Evolutionary conservation across 2,113 vertebrate species (phyloP).

Genomic region (Barbus barbus): DNA sequence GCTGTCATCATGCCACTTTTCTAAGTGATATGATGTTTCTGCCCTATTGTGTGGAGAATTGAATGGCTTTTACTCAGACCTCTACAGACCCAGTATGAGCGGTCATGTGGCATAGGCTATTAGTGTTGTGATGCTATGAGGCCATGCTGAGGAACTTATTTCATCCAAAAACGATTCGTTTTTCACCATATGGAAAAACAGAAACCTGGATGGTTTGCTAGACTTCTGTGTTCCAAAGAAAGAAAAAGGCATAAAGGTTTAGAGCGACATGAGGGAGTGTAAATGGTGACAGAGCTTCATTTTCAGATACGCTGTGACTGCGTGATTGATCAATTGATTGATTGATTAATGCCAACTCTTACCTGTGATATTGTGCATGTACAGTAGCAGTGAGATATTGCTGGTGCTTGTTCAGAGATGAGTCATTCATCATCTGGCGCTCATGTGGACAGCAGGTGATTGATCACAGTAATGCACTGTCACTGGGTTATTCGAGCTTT

Average conservation of each 20-base stretch:
- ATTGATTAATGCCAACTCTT: background rate
- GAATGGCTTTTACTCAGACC: slow-evolving; percentile 29
- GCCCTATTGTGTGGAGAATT: background rate
- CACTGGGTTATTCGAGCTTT: background rate
- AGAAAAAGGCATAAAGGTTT: background rate
- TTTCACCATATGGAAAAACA: background rate
- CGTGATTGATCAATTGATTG: background rate
- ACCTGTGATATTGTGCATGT: background rate
- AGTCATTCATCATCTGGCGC: slow-evolving; percentile 9
- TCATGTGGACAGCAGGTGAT: slow-evolving; percentile 27
- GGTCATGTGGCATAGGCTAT: background rate
- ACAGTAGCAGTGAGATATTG: background rate
- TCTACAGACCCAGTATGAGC: background rate
- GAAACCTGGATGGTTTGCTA: background rate
- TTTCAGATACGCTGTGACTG: background rate
- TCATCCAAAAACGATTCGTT: background rate
- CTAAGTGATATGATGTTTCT: background rate
- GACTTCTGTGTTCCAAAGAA: background rate
- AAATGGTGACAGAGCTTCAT: background rate
- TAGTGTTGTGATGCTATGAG: background rate
- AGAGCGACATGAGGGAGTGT: background rate
- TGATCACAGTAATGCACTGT: slow-evolving; percentile 11
- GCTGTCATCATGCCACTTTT: slow-evolving; percentile 1
- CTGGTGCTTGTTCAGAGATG: background rate
- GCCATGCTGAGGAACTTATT: background rate